phyloP scores from a whole-genome alignment of 2,113 vertebrate species.

The Indicator maculatus region DNA sequence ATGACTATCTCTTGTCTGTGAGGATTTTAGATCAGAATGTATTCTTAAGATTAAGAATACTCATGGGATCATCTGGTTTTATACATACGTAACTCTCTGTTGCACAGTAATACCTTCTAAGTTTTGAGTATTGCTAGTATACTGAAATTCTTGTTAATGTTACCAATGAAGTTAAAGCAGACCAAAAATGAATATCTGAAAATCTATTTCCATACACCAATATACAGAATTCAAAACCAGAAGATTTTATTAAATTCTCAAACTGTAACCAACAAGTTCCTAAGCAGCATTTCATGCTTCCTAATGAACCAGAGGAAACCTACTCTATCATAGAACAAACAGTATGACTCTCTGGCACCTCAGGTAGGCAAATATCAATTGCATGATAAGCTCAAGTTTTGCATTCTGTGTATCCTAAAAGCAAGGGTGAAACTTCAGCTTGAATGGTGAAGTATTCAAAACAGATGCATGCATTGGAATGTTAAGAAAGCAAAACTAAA shows the following conservation, averaged over 20 bases:
- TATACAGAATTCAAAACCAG: neutral
- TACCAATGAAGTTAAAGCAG: neutral
- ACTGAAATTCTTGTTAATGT: neutral
- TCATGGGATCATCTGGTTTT: neutral
- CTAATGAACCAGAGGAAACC: neutral
- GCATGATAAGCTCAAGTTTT: neutral
- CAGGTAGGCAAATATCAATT: neutral
- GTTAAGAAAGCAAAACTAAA: neutral
- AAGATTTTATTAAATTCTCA: neutral
- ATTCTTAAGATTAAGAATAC: neutral
- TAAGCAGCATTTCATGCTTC: neutral
- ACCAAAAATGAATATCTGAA: neutral
- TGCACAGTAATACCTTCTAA: neutral
- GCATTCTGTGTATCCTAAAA: neutral
- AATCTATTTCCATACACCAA: neutral
- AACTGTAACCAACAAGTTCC: neutral
- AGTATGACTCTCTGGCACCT: neutral
- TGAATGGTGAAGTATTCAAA: neutral
- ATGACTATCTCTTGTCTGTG: neutral
- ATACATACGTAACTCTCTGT: neutral
- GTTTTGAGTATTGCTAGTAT: neutral
- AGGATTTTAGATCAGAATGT: neutral
- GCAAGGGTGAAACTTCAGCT: neutral
- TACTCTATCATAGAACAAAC: neutral
- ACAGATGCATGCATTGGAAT: neutral